Evolutionary conservation across 2,113 vertebrate species (phyloP).

Genomic region (Callipepla californica): DNA sequence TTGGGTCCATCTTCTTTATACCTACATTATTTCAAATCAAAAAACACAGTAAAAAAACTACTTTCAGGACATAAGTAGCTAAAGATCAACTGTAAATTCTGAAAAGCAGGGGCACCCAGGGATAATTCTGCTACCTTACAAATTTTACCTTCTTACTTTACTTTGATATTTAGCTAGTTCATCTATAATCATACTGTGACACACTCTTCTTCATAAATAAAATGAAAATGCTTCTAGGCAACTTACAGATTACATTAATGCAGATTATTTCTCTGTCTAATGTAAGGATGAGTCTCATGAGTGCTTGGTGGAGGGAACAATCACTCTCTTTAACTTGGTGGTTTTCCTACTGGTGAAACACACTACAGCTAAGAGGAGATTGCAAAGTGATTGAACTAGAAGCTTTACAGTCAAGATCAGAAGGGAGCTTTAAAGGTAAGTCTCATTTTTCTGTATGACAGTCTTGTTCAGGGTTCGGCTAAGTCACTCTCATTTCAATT

Average conservation of each 20-base stretch:
- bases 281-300: neutral
- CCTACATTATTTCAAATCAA: neutral
- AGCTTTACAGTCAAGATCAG: neutral
- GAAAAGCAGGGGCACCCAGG: neutral
- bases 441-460: neutral
- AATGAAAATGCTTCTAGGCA: neutral
- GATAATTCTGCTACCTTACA: neutral
- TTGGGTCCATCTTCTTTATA: neutral
- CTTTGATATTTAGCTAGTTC: neutral
- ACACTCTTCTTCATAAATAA: neutral
- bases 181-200: neutral
- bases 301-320: neutral
- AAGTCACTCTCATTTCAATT: neutral
- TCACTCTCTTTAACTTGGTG: neutral
- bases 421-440: neutral
- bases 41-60: neutral
- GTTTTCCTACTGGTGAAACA: neutral
- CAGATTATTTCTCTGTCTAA: neutral
- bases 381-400: neutral
- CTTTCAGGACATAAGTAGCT: neutral
- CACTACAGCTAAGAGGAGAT: neutral
- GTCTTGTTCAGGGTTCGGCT: neutral
- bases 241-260: neutral
- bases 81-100: neutral
- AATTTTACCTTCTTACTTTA: neutral